Evolutionary conservation across 2,113 vertebrate species (phyloP).

Genomic region (Eublepharis macularius): DNA sequence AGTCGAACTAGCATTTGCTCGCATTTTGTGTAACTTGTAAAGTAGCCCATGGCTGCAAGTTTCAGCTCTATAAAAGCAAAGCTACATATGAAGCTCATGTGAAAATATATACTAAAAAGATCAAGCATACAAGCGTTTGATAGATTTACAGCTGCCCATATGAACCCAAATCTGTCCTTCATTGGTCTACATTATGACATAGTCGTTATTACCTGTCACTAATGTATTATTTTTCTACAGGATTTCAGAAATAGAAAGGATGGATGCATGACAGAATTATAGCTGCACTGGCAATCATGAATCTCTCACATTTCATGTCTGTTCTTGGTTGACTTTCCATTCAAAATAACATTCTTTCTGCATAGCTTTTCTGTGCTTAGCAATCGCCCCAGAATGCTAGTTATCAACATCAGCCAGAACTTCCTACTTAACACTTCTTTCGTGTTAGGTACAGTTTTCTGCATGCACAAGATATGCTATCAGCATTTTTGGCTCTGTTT

Average conservation of each 20-base stretch:
- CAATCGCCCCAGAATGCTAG: neutral
- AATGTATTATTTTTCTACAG: neutral
- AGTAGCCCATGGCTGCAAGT: neutral
- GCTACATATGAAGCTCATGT: neutral
- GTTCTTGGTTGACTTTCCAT: neutral
- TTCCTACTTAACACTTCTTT: neutral
- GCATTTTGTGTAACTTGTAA: no score
- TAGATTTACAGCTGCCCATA: neutral
- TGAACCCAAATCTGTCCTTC: neutral
- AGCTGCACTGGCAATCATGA: no score
- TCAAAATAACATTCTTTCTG: neutral
- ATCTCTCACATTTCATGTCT: neutral
- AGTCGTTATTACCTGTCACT: neutral
- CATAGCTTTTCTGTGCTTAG: neutral
- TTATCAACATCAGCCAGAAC: no score
- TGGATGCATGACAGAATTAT: neutral
- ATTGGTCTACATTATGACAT: neutral
- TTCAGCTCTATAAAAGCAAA: neutral
- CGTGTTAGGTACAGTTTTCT: neutral
- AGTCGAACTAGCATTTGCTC: no score
- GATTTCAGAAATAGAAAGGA: neutral
- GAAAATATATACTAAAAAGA: neutral
- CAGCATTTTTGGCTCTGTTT: neutral
- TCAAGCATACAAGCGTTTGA: neutral
- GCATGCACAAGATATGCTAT: neutral